Conservation (phyloP, 1,140 invertebrate genomes). For the Macrocentrus cingulum region DNA sequence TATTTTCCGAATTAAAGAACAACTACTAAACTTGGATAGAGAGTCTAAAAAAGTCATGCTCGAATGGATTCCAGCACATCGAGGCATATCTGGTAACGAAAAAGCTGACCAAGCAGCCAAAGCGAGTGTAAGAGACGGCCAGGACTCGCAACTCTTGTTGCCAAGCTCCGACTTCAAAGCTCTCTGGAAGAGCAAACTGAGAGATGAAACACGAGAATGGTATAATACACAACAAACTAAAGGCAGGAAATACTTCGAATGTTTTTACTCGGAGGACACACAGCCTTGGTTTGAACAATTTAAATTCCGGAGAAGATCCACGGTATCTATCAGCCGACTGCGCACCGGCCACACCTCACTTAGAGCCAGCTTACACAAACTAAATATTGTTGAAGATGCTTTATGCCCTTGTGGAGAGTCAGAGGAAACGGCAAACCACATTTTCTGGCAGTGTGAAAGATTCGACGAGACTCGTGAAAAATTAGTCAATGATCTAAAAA, state of each 20-base stretch:
- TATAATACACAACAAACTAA: too few species aligned
- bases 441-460: conserved; percentile 24
- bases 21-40: not conserved
- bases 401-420: conserved; percentile 17
- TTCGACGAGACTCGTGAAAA: not conserved
- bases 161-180: conserved; percentile 6
- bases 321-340: conserved; percentile 14
- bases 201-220: too few species aligned
- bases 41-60: not conserved
- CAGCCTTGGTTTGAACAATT: conserved; percentile 12
- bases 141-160: not conserved
- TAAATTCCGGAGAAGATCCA: conserved; percentile 2
- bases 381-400: conserved; percentile 17
- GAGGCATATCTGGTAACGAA: conserved; percentile 8
- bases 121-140: not conserved
- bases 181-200: conserved; percentile 2
- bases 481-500: too few species aligned
- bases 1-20: not conserved
- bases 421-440: conserved; percentile 20
- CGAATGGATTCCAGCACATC: conserved; percentile 12
- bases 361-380: conserved; percentile 9
- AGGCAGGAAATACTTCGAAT: not conserved
- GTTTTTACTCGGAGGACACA: not conserved
- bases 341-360: conserved; percentile 13
- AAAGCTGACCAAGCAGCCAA: conserved; percentile 5